A percentile compares a stretch with the other conserved stretches of the same genome.
phyloP scores from a whole-genome alignment of 2,797 vertebrate species.

The Poecile montanus region DNA sequence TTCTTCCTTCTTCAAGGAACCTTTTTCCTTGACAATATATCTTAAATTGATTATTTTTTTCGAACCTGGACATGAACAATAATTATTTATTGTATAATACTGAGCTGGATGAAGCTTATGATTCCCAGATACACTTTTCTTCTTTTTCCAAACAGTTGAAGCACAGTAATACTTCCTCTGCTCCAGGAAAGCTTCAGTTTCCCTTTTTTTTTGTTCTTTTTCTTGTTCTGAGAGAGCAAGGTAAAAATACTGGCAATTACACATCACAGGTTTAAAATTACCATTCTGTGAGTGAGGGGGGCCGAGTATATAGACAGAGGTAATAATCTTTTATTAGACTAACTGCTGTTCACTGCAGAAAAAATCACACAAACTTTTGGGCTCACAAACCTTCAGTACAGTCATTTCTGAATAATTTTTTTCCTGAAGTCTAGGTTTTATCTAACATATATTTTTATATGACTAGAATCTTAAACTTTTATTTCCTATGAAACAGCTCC shows the following conservation, averaged over 20 bases:
- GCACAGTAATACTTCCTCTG: neutral
- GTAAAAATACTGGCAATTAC: neutral
- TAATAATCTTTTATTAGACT: neutral
- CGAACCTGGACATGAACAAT: neutral
- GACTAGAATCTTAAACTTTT: neutral
- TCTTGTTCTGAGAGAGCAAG: neutral
- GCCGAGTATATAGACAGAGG: neutral
- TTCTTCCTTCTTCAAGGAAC: neutral
- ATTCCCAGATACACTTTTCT: neutral
- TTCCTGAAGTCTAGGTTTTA: slow-evolving; percentile 1
- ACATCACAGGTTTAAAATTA: neutral
- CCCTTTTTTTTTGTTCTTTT: neutral
- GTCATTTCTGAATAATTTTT: neutral
- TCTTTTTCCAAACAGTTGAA: neutral
- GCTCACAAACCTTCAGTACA: neutral
- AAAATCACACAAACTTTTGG: neutral
- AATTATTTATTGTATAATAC: neutral
- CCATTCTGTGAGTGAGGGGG: neutral
- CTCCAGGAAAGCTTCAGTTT: neutral
- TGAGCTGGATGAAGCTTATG: neutral
- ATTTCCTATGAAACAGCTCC: neutral
- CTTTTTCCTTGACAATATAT: neutral
- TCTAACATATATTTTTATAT: neutral
- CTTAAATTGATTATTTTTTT: neutral
- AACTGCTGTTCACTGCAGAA: neutral